phyloP scores from a whole-genome alignment of 2,888 invertebrate species.

The Leptarthrus brevirostris region DNA sequence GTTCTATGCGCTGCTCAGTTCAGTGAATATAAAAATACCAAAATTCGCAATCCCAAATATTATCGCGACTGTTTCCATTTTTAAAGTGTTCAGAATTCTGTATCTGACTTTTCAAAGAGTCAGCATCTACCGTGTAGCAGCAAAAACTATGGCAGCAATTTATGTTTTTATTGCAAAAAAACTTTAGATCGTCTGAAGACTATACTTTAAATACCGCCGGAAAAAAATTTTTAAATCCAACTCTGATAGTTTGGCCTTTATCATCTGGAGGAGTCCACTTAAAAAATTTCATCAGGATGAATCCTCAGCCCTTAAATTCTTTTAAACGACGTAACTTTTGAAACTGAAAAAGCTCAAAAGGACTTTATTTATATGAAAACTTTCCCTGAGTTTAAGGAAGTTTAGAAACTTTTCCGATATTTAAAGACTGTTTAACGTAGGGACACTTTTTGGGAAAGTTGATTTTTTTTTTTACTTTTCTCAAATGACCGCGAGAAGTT shows the following conservation, averaged over 20 bases:
- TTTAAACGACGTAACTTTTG: slow-evolving; percentile 9
- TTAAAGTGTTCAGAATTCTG: too few relatives aligned
- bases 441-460: slow-evolving; percentile 6
- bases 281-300: slow-evolving; percentile 21
- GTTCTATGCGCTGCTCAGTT: too few relatives aligned
- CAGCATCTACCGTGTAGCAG: too few relatives aligned
- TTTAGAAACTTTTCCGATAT: slow-evolving; percentile 21
- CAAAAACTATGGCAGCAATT: too few relatives aligned
- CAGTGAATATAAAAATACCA: too few relatives aligned
- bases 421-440: slow-evolving; percentile 30
- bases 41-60: too few relatives aligned
- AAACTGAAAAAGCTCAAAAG: slow-evolving; percentile 12
- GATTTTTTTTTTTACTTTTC: slow-evolving; percentile 26
- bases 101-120: too few relatives aligned
- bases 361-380: slow-evolving; percentile 42
- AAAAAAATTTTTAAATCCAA: background rate
- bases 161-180: too few relatives aligned
- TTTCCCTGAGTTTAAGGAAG: slow-evolving; percentile 15
- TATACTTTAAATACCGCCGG: background rate
- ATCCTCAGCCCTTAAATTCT: background rate
- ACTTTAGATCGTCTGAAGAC: background rate
- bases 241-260: background rate
- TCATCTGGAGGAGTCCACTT: slow-evolving; percentile 21
- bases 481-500: slow-evolving; percentile 19
- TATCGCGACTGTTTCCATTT: too few relatives aligned